Evolutionary conservation across 2,113 vertebrate genomes (phyloP).

Genomic region (Malaclemys terrapin): DNA sequence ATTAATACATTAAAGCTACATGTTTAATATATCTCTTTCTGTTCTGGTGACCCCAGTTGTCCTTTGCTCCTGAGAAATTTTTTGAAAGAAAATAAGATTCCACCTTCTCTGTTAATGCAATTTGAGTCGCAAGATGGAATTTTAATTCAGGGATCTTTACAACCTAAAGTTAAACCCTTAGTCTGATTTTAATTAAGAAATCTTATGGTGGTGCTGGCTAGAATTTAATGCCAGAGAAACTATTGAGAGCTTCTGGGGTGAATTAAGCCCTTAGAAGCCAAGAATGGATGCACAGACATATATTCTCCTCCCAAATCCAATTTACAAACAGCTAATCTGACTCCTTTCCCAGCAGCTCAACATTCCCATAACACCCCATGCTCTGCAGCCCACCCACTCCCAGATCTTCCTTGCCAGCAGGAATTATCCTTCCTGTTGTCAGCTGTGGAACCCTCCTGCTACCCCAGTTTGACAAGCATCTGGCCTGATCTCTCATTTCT

Average conservation of each 20-base stretch:
- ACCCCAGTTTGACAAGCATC: not conserved
- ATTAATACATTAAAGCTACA: not conserved
- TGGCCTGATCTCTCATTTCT: not conserved
- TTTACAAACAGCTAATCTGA: not conserved
- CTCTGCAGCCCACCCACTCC: not conserved
- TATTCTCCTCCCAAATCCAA: not conserved
- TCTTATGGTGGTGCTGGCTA: not conserved
- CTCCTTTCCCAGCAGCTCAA: not conserved
- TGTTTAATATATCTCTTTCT: not conserved
- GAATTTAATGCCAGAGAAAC: not conserved
- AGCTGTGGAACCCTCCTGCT: not conserved
- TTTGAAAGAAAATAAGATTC: not conserved
- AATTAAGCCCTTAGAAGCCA: not conserved
- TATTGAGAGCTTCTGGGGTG: not conserved
- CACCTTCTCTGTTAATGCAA: not conserved
- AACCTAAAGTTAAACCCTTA: not conserved
- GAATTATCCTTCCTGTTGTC: not conserved
- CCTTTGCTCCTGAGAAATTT: not conserved
- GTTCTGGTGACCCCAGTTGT: not conserved
- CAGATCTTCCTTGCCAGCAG: not conserved
- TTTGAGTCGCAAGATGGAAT: not conserved
- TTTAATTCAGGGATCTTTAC: not conserved
- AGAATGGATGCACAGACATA: not conserved
- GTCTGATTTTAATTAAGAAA: not conserved
- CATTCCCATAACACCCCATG: not conserved